Percentiles rank a stretch among this genome's conserved stretches.
phyloP scores from a whole-genome alignment of 2,888 invertebrate species.

The Agrenia bidenticulata region DNA sequence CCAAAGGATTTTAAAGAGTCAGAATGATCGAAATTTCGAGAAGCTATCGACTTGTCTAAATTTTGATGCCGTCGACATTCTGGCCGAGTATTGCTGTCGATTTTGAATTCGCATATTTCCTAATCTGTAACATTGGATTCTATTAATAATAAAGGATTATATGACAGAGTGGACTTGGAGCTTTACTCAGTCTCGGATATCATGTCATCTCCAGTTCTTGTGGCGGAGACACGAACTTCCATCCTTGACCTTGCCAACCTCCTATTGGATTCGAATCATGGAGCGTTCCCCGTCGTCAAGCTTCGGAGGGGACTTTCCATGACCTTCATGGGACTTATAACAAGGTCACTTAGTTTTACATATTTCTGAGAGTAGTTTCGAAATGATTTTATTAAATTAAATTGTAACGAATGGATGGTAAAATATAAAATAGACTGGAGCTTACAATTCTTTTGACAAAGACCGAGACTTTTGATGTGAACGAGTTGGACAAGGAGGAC shows the following conservation, averaged over 20 bases:
- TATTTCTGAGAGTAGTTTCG: no score
- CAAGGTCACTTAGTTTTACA: constrained; percentile 54
- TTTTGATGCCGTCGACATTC: no score
- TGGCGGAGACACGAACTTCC: constrained; percentile 53
- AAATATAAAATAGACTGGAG: constrained; percentile 40
- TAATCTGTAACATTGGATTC: no score
- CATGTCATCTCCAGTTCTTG: constrained; percentile 56
- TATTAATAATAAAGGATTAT: no score
- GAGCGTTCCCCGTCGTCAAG: constrained; percentile 57
- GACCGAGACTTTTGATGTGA: constrained; percentile 39
- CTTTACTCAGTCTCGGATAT: constrained; percentile 56
- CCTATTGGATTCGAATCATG: constrained; percentile 56
- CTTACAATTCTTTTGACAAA: constrained; percentile 43
- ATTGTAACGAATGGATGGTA: no score
- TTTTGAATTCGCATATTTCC: no score
- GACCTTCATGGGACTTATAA: constrained; percentile 56
- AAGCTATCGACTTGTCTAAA: neutral
- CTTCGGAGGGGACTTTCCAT: constrained; percentile 49
- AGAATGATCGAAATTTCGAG: neutral
- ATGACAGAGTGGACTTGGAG: constrained; percentile 57
- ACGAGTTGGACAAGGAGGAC: constrained; percentile 36
- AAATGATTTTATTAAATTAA: neutral
- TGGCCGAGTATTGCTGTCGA: no score
- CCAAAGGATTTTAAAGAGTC: neutral
- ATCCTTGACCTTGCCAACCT: constrained; percentile 54